Evolutionary conservation across 2,888 invertebrate genomes (phyloP).

Genomic region (Odontocerum albicorne): DNA sequence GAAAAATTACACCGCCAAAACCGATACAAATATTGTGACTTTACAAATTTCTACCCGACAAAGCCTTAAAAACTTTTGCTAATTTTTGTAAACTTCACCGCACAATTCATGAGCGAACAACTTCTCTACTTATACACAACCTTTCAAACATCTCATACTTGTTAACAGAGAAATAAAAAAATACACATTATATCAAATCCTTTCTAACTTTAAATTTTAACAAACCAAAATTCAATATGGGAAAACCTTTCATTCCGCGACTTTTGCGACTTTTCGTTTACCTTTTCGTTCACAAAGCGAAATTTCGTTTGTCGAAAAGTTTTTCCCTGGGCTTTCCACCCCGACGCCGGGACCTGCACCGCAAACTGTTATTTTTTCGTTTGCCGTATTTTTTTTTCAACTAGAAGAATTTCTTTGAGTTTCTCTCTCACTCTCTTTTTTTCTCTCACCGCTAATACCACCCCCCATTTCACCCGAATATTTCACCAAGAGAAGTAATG

Average conservation of each 20-base stretch:
- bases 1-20: too few relatives aligned
- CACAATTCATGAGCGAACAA: too few relatives aligned
- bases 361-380: conserved; percentile 7
- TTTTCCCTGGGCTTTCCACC: conserved; percentile 6
- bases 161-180: too few relatives aligned
- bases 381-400: conserved; percentile 9
- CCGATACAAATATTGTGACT: too few relatives aligned
- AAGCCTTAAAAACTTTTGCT: too few relatives aligned
- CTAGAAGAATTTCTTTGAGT: conserved; percentile 5
- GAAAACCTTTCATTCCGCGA: neutral
- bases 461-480: conserved; percentile 2
- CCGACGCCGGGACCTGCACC: too few relatives aligned
- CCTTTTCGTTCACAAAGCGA: conserved; percentile 13
- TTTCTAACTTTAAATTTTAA: too few relatives aligned
- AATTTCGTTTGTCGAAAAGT: conserved; percentile 15
- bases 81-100: too few relatives aligned
- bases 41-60: too few relatives aligned
- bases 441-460: conserved; percentile 1
- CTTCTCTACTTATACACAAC: too few relatives aligned
- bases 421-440: neutral
- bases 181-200: too few relatives aligned
- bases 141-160: too few relatives aligned
- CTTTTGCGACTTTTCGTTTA: conserved; percentile 2
- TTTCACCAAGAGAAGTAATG: neutral
- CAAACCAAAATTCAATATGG: conserved; percentile 3